These are phyloP conservation scores for Abramis brama DNA, from an alignment of 2,113 vertebrate species.

Conservation along the genomic window DNA sequence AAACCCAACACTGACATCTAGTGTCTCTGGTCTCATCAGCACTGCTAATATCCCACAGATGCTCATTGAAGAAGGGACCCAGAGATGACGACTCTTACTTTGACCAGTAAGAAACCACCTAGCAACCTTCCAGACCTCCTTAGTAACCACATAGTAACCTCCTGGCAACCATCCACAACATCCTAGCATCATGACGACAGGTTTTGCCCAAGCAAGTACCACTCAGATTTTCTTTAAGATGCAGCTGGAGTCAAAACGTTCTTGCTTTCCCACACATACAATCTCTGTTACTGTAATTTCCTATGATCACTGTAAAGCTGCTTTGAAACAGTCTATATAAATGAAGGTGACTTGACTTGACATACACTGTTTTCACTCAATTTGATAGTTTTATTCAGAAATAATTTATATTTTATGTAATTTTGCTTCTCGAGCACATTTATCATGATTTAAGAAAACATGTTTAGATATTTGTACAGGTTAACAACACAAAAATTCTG, in stretches of 20 bases:
- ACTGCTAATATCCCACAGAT: not conserved
- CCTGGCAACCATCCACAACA: not conserved
- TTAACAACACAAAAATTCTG: no score
- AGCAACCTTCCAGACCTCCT: not conserved
- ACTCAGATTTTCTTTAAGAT: not conserved
- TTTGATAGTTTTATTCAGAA: no score
- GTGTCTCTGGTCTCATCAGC: constrained; percentile 17
- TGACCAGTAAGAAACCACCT: not conserved
- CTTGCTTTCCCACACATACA: not conserved
- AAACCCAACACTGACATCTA: constrained; percentile 59
- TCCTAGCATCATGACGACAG: no score
- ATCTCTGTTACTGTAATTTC: no score
- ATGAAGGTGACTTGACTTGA: no score
- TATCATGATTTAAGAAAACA: no score
- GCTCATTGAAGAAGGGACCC: not conserved
- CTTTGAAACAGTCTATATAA: no score
- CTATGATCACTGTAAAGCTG: no score
- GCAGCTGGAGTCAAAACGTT: not conserved
- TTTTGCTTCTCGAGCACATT: no score
- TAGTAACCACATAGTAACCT: not conserved
- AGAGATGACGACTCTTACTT: not conserved
- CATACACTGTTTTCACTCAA: no score
- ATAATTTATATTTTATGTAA: no score
- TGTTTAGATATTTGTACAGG: no score
- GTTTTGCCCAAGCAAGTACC: not conserved